These are phyloP conservation scores for Scolopax mira DNA, from an alignment of 2,113 vertebrate genomes.

Conservation along the genomic window DNA sequence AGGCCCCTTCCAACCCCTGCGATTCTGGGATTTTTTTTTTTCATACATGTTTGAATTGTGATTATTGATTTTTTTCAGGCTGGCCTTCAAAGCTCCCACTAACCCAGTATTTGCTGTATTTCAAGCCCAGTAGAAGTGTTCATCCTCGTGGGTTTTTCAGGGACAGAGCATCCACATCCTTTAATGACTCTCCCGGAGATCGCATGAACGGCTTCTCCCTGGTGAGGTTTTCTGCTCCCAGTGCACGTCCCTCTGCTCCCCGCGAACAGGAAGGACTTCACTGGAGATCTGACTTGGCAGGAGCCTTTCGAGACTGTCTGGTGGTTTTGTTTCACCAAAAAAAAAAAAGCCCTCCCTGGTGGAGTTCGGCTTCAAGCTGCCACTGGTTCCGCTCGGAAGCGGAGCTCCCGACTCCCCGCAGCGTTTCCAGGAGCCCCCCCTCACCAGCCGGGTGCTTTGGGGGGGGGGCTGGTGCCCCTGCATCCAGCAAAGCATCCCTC, in stretches of 20 bases:
- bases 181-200: not conserved
- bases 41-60: not conserved
- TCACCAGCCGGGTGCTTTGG: accelerated
- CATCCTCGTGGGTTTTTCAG: not conserved
- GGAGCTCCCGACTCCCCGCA: not conserved
- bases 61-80: not conserved
- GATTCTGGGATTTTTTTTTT: not conserved
- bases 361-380: not conserved
- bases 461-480: not conserved
- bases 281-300: not conserved
- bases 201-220: not conserved
- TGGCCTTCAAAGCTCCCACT: not conserved
- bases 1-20: not conserved
- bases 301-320: not conserved
- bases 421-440: not conserved
- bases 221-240: not conserved
- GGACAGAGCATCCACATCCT: not conserved
- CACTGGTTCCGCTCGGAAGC: not conserved
- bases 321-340: not conserved
- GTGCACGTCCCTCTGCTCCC: not conserved
- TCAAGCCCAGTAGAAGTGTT: not conserved
- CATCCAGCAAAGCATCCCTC: not conserved
- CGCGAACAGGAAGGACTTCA: not conserved
- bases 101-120: accelerated
- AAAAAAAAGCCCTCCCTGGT: not conserved